These are phyloP conservation scores for Shinisaurus crocodilurus DNA, from an alignment of 2,113 vertebrate species.

Conservation along the genomic window DNA sequence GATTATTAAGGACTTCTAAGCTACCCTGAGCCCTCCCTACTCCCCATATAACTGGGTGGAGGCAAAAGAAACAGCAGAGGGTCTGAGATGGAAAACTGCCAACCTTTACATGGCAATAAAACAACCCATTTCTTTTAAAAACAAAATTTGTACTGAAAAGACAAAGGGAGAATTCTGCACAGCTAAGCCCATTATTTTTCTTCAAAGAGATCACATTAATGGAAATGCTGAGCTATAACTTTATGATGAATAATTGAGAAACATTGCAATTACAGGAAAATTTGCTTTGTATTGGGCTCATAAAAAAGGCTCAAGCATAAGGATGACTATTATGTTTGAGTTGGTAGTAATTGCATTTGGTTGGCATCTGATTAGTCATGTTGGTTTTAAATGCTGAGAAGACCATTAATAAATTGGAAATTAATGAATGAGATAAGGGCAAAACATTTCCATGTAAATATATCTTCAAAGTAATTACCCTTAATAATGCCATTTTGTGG, in stretches of 20 bases:
- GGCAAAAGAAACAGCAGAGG: background rate
- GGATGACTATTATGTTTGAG: constrained; percentile 53
- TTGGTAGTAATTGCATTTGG: constrained; percentile 59
- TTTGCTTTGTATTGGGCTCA: constrained; percentile 50
- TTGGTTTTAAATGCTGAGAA: constrained; percentile 53
- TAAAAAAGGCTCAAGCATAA: constrained; percentile 50
- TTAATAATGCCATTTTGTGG: constrained; percentile 36
- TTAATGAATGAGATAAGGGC: constrained; percentile 56
- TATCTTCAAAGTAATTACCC: constrained; percentile 45
- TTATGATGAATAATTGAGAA: constrained; percentile 27
- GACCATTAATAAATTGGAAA: constrained; percentile 53
- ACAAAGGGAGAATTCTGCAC: background rate
- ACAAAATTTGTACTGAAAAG: background rate
- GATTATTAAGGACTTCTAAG: background rate
- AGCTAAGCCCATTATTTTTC: background rate
- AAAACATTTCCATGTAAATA: constrained; percentile 53
- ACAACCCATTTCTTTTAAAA: background rate
- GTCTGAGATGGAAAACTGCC: background rate
- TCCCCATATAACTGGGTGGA: background rate
- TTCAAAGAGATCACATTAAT: constrained; percentile 6
- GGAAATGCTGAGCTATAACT: constrained; percentile 13
- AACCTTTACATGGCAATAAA: background rate
- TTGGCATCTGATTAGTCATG: constrained; percentile 61
- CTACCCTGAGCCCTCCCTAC: background rate
- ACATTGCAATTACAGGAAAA: constrained; percentile 31